Base-by-base conservation (phyloP, 2,888 invertebrate genomes). In the Sphaerophoria rueppellii region DNA sequence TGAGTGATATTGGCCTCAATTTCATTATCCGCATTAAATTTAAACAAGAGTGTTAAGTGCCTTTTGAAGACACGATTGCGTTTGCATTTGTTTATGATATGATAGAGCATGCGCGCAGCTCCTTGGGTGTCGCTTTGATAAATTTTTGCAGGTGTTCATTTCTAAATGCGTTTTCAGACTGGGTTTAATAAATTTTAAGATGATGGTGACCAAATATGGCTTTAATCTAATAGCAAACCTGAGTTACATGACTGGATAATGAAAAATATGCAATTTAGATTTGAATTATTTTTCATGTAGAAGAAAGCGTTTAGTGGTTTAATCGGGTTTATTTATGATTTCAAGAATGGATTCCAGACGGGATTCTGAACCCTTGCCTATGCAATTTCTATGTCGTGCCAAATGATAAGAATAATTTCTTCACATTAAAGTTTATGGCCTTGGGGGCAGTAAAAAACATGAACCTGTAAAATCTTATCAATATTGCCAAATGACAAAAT, bases 1-100 rank as follows among this genome's bases (percentile, higher is more conserved):
- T 54, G 69, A 75, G 63, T 37, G 78, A 82, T 65, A 74, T 74
- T 79, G 74, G 70, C 82, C 82, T 79, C 82, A 55, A 82, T 82
- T 73, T 61, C 69, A 73, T 77, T 82, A 82, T 76, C 76, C 71
- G 75, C 50, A 35, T 60, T 63, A 63, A 70, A 54, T 81, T 24
- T 76, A 57, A 63, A 73, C 50, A 61, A 73, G 57, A 78, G 55
- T 74, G 74, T 58, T 69, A 73, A 57, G 79, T 65, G 78, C 58
- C 43, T 67, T 14, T 32, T 14, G 57, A 69, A 63, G 73, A 78
- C 78, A 65, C 79, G 82, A 83, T 80, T 80, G 80, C 71, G 71
- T 65, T 65, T 61, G 54, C 43, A 60, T 63, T 46, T 48, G 48
- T 48, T 65, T 50, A 35, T 32, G 16, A 16, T 40, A 40, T 40